phyloP scores from a whole-genome alignment of 2,888 invertebrate species.

The Smittia sp. region DNA sequence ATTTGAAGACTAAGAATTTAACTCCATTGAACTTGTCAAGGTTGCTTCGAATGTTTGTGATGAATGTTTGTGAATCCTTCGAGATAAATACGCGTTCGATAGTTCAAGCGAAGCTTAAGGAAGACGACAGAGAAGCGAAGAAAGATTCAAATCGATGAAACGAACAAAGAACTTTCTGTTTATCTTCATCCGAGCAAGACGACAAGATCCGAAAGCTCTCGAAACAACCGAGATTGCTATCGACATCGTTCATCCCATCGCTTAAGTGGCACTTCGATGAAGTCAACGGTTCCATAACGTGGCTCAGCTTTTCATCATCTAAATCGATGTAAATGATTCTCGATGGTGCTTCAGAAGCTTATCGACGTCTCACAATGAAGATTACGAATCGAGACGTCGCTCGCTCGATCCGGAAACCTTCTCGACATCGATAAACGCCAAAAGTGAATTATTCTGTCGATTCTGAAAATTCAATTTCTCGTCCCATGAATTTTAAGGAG shows the following conservation, averaged over 20 bases:
- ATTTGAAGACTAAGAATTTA: no score
- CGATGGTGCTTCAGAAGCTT: background rate
- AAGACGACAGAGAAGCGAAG: no score
- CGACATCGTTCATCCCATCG: background rate
- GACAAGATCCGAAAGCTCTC: background rate
- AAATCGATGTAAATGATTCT: background rate
- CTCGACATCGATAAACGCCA: background rate
- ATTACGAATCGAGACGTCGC: background rate
- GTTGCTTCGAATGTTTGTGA: no score
- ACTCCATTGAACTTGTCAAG: no score
- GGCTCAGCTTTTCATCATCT: background rate
- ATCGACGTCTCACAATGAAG: background rate
- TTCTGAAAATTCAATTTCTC: background rate
- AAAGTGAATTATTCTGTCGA: background rate
- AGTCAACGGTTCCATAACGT: conserved; percentile 1
- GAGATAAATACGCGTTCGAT: no score
- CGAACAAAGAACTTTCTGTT: no score
- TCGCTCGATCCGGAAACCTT: background rate
- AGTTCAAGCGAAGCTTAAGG: no score
- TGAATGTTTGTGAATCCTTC: no score
- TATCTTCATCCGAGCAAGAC: no score
- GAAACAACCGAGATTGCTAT: background rate
- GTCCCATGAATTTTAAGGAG: background rate
- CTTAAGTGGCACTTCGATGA: background rate
- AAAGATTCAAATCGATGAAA: no score